Base-by-base conservation (phyloP, 2,797 vertebrate genomes). In the Remorina albescens region DNA sequence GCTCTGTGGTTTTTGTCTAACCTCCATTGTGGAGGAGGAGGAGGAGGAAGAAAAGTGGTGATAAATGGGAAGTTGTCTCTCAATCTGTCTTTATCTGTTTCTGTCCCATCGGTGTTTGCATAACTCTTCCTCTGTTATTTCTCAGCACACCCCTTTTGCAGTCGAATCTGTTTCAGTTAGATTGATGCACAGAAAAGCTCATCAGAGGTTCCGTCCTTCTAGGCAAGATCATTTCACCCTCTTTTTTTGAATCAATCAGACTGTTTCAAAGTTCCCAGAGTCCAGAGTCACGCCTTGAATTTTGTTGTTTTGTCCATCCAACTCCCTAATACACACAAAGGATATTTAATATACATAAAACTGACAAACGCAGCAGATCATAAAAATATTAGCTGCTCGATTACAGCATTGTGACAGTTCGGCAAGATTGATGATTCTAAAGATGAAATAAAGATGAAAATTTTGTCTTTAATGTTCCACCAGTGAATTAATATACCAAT, bases 51-150 rank as follows among this genome's bases (percentile, higher is more conserved):
- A 70, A 44, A 5, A 5, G 50, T 50, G 59, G 47, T 68, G 59
- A 89, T 89, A 80, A 78, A 88, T 90, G 80, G 85, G 81, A 88
- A 81, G 80, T 70, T 87, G 83, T 82, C 79, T 81, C 61, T 85
- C 81, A 65, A 5, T 84, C 70, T 72, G 63, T 89, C 70, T 76
- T 72, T 81, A 19, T 68, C 64, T 70, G 54, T 51, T 32, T 83
- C 71, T 36, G 2, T 69, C 75, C 55, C 15, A 18, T 84, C 64
- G 1, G 2, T 44, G 42, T 67, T 66, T 12, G 0, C 78, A 68
- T 63, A 55, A 65, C 71, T 81, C 65, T 21, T 70, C 10, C 54
- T 1, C 41, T 76, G 57, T 76, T 73, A 53, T 62, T 71, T 74
- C 63, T 63, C 55, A 55, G 58, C 57, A 23, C 56, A 56, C 10